phyloP scores from a whole-genome alignment of 2,113 vertebrate species.

The Rana temporaria region DNA sequence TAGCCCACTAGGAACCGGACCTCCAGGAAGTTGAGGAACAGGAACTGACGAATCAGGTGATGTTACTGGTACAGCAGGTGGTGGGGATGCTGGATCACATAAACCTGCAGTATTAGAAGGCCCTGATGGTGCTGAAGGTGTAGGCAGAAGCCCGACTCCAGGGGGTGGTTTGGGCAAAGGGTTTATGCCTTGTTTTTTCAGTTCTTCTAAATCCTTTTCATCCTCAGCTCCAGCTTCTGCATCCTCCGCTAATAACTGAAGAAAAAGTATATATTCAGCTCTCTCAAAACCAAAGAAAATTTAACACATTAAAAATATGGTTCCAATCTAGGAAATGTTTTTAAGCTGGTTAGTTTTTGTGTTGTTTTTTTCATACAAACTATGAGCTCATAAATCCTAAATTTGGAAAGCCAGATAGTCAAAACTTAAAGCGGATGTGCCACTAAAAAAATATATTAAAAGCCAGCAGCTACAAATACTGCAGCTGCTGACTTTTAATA shows the following conservation, averaged over 20 bases:
- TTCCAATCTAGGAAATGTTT: too few species aligned
- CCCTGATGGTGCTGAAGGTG: constrained; percentile 83
- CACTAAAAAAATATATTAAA: too few species aligned
- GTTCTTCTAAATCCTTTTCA: constrained; percentile 93
- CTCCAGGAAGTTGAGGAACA: constrained; percentile 54
- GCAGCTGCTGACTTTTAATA: too few species aligned
- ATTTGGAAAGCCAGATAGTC: too few species aligned
- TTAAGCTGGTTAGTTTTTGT: too few species aligned
- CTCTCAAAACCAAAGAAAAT: background rate
- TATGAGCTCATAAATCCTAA: too few species aligned
- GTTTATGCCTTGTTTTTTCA: constrained; percentile 97
- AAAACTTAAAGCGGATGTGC: too few species aligned
- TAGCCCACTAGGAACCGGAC: constrained; percentile 63
- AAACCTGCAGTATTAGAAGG: constrained; percentile 82
- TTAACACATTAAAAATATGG: too few species aligned
- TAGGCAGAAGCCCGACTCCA: constrained; percentile 93
- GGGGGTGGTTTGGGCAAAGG: constrained; percentile 95
- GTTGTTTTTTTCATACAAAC: too few species aligned
- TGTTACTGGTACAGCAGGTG: constrained; percentile 47
- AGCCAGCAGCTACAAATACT: too few species aligned
- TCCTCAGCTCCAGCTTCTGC: constrained; percentile 93
- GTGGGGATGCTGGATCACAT: constrained; percentile 74
- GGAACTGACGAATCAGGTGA: constrained; percentile 51
- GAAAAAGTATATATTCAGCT: background rate
- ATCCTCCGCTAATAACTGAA: constrained; percentile 90